Evolutionary conservation across 35 echinoderm and acorn worm genomes (phyloP).

Genomic region (Eucidaris tribuloides): DNA sequence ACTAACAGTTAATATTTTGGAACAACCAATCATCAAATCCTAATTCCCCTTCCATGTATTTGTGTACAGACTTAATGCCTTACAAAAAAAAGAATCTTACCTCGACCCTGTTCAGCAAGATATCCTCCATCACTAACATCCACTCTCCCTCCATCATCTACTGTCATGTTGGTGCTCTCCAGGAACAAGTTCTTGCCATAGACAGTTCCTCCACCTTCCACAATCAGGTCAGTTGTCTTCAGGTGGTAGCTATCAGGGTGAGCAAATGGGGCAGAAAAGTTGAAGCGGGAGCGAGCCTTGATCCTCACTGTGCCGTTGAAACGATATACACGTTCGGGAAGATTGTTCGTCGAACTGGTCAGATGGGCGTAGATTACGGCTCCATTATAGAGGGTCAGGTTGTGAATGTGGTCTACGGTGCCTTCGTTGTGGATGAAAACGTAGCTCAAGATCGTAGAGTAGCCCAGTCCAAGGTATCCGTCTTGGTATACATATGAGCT

Average conservation of each 20-base stretch:
- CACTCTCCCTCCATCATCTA: conserved; percentile 84
- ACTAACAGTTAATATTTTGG: too few species aligned
- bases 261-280: conserved; percentile 66
- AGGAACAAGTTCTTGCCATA: conserved; percentile 69
- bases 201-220: conserved; percentile 83
- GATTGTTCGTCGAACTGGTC: conserved; percentile 52
- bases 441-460: conserved; percentile 60
- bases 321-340: conserved; percentile 37
- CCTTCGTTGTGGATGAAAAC: conserved; percentile 82
- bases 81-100: too few species aligned
- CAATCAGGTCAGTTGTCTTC: conserved; percentile 31
- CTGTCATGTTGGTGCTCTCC: conserved; percentile 59
- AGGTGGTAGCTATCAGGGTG: conserved; percentile 60
- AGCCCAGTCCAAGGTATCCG: conserved; percentile 65
- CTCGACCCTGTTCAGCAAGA: conserved; percentile 60
- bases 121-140: conserved; percentile 82
- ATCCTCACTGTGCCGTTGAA: conserved; percentile 63
- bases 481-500: conserved; percentile 70
- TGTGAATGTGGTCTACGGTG: conserved; percentile 75
- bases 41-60: too few species aligned
- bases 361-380: conserved; percentile 31
- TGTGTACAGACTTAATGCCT: too few species aligned
- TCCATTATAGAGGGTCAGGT: conserved; percentile 77
- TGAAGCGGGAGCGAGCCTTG: conserved; percentile 59
- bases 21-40: too few species aligned